These are phyloP conservation scores for Scotopteryx bipunctaria DNA, from an alignment of 2,888 invertebrate genomes.

Conservation along the genomic window DNA sequence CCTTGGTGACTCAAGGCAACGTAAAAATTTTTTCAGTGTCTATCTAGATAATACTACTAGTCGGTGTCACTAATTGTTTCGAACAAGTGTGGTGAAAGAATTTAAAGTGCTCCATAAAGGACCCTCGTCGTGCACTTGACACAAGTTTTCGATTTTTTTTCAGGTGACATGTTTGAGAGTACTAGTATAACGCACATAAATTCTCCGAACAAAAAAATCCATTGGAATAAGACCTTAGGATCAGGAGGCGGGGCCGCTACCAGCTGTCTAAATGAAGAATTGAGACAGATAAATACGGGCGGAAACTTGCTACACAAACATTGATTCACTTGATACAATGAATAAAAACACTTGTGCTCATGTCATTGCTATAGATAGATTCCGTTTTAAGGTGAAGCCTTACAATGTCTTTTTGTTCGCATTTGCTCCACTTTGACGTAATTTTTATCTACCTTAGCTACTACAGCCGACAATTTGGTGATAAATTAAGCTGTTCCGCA, in stretches of 20 bases:
- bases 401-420: slow-evolving; percentile 56
- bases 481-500: slow-evolving; percentile 22
- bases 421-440: slow-evolving; percentile 50
- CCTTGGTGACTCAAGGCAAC: too few species aligned
- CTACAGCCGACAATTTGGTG: slow-evolving; percentile 20
- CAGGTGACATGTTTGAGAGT: too few species aligned
- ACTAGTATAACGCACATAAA: too few species aligned
- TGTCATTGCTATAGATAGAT: slow-evolving; percentile 57
- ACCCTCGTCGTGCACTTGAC: too few species aligned
- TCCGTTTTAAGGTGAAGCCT: slow-evolving; percentile 63
- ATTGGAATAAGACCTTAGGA: too few species aligned
- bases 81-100: too few species aligned
- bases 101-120: too few species aligned
- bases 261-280: slow-evolving; percentile 3
- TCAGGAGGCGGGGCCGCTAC: neutral
- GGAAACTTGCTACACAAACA: slow-evolving; percentile 29
- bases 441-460: slow-evolving; percentile 56
- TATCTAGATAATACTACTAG: too few species aligned
- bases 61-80: too few species aligned
- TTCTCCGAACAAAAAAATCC: too few species aligned
- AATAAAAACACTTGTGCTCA: slow-evolving; percentile 29
- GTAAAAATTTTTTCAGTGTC: too few species aligned
- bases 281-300: slow-evolving; percentile 19
- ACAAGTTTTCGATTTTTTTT: too few species aligned
- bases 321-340: slow-evolving; percentile 28